phyloP scores from a whole-genome alignment of 2,113 vertebrate genomes.

The Perognathus longimembris region DNA sequence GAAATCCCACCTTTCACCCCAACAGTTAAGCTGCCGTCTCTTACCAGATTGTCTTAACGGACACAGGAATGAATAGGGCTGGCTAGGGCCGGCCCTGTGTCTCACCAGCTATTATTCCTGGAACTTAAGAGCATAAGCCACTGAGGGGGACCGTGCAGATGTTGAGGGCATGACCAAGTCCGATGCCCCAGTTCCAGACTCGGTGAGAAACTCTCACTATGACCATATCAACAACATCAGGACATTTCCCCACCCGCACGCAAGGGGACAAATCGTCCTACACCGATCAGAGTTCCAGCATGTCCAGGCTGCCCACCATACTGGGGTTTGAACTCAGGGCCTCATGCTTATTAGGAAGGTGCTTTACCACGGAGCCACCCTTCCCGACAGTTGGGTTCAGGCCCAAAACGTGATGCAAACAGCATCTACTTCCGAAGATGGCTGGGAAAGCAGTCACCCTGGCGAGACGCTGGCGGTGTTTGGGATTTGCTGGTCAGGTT shows the following conservation, averaged over 20 bases:
- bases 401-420: slow-evolving; percentile 1
- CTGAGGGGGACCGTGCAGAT: neutral
- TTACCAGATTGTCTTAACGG: neutral
- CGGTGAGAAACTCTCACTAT: neutral
- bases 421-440: neutral
- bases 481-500: neutral
- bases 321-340: too few relatives aligned
- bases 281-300: neutral
- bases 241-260: neutral
- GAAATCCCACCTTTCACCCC: neutral
- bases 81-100: neutral
- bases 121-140: neutral
- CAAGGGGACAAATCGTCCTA: neutral
- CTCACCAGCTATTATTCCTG: neutral
- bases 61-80: neutral
- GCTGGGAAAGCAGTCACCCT: neutral
- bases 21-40: neutral
- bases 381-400: neutral
- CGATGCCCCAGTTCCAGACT: neutral
- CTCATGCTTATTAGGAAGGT: too few relatives aligned
- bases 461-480: neutral
- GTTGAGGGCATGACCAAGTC: neutral
- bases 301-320: neutral
- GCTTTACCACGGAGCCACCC: too few relatives aligned
- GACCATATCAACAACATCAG: neutral